Base-by-base conservation (phyloP, 2,888 invertebrate species). In the Polyommatus icarus region DNA sequence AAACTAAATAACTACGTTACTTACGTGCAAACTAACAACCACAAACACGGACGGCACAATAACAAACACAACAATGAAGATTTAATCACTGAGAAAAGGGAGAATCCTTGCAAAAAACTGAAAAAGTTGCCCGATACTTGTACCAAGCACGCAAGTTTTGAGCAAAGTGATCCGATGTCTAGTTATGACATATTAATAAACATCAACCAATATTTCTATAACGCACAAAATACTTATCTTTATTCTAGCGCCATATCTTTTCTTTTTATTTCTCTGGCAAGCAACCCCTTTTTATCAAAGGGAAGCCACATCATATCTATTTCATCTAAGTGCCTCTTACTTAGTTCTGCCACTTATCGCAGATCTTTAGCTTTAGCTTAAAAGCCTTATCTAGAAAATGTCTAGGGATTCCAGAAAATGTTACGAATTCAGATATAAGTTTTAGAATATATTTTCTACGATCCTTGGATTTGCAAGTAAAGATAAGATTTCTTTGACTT, bases 261-360 rank as follows among this genome's bases (percentile, higher is more conserved):
- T 18, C 15, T 67, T 67, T 18, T 50, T 46, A 50, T 54, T 6
- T 20, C 29, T 50, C 10, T 46, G 5, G 46, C 46, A 73, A 50
- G 20, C 75, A 75, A 54, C 75, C 75, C 75, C 29, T 24, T 73
- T 46, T 75, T 54, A 75, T 54, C 50, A 29, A 67, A 67, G 67
- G 18, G 20, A 15, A n/a, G 50, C 50, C 12, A 50, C 75, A 54
- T 54, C 75, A 75, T 29, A 75, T 75, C 75, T 75, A 29, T 67
- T 67, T 67, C 75, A 75, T 75, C 75, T 46, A 29, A 75, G 75
- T 50, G 75, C 75, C 75, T 54, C 54, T 75, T 75, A 75, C 75
- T 75, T 75, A 75, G 75, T 29, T 50, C 29, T 29, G 54, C 75
- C 67, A 32, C 75, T 75, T 75, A 75, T 50, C 54, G 12, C 50